Evolutionary conservation across 2,888 invertebrate genomes (phyloP).

Genomic region (Synergus japonicus): DNA sequence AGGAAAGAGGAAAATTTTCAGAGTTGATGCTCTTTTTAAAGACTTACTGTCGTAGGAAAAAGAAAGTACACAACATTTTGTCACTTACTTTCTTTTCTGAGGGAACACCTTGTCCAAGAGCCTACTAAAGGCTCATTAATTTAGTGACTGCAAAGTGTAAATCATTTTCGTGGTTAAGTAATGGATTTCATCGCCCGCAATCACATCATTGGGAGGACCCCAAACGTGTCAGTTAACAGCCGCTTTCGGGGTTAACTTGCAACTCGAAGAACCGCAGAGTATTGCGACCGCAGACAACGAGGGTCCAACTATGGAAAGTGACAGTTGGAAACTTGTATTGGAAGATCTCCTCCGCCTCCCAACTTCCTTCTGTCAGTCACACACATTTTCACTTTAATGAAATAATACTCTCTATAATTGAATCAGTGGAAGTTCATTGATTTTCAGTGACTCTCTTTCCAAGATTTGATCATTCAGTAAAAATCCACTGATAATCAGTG

Average conservation of each 20-base stretch:
- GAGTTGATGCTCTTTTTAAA: background rate
- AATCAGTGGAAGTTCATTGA: no score
- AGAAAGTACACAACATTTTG: slow-evolving; percentile 32
- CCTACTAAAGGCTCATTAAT: slow-evolving; percentile 36
- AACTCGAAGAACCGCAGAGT: slow-evolving; percentile 43
- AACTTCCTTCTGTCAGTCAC: slow-evolving; percentile 13
- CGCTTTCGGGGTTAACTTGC: slow-evolving; percentile 46
- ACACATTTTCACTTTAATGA: slow-evolving; percentile 1
- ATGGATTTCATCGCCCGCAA: slow-evolving; percentile 56
- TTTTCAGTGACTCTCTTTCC: no score
- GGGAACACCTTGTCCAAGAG: slow-evolving; percentile 23
- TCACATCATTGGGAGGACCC: slow-evolving; percentile 53
- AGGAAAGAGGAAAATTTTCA: background rate
- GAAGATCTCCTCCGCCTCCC: slow-evolving; percentile 13
- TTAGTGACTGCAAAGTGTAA: slow-evolving; percentile 45
- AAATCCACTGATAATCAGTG: no score
- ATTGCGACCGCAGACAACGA: slow-evolving; percentile 52
- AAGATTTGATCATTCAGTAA: no score
- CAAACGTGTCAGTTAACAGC: slow-evolving; percentile 53
- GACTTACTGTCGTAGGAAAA: background rate
- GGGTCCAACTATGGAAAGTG: slow-evolving; percentile 32
- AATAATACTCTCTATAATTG: background rate
- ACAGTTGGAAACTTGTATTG: slow-evolving; percentile 22
- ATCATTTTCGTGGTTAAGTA: slow-evolving; percentile 52
- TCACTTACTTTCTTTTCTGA: slow-evolving; percentile 35